A percentile compares a stretch with the other conserved stretches of the same genome.
Evolutionary conservation across 2,797 vertebrate species (phyloP).

Genomic region (Remorina albescens): DNA sequence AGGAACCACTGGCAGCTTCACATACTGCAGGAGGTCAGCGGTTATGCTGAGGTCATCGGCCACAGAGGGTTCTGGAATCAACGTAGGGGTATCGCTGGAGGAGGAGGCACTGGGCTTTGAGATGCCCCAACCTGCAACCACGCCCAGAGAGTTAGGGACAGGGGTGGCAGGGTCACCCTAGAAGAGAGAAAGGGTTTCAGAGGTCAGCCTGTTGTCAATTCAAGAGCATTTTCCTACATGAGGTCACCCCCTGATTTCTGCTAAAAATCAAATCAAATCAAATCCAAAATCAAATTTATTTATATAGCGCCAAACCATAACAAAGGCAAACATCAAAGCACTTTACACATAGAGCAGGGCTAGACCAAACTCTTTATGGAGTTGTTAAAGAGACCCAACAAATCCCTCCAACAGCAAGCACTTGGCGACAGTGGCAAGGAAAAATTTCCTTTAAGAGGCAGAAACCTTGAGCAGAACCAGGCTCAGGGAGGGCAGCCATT

Average conservation of each 20-base stretch:
- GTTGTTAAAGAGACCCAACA: too few relatives aligned
- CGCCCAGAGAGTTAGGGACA: slow-evolving; percentile 87
- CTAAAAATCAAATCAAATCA: neutral
- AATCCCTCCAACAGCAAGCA: too few relatives aligned
- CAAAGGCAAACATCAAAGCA: too few relatives aligned
- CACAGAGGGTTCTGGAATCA: slow-evolving; percentile 29
- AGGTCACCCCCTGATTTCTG: neutral
- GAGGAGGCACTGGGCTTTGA: slow-evolving; percentile 86
- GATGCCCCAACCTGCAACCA: slow-evolving; percentile 97
- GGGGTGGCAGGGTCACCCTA: slow-evolving; percentile 74
- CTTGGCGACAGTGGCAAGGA: too few relatives aligned
- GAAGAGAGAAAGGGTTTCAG: slow-evolving; percentile 23
- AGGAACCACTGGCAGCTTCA: slow-evolving; percentile 93
- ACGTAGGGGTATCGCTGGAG: neutral
- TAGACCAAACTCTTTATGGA: too few relatives aligned
- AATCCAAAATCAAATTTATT: too few relatives aligned
- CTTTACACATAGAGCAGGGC: too few relatives aligned
- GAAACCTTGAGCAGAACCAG: too few relatives aligned
- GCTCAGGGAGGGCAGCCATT: too few relatives aligned
- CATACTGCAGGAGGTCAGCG: slow-evolving; percentile 91
- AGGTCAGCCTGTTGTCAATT: slow-evolving; percentile 7
- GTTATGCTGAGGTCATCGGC: slow-evolving; percentile 83
- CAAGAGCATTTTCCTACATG: neutral
- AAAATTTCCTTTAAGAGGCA: too few relatives aligned
- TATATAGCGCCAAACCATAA: too few relatives aligned